Evolutionary conservation across 30 jellyfish, hydroid and myxozoan species (phyloP).

Genomic region (Catostylus mosaicus): DNA sequence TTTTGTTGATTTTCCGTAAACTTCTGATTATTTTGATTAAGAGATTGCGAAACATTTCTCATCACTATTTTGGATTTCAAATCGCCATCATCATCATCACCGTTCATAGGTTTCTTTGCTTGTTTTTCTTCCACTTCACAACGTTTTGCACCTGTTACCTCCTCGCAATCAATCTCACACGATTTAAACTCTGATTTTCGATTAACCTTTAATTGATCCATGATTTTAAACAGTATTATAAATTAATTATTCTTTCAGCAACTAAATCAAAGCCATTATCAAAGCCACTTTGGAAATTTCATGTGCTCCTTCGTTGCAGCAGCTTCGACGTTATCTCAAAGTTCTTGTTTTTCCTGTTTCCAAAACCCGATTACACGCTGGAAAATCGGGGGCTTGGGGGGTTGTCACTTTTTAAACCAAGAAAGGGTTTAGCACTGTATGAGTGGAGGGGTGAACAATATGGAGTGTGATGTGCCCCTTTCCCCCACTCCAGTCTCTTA

Average conservation of each 20-base stretch:
- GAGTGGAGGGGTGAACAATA: no score
- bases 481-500: no score
- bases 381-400: no score
- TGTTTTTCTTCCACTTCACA: not conserved
- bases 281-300: no score
- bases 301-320: not conserved
- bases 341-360: no score
- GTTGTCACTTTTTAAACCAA: no score
- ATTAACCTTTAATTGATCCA: not conserved
- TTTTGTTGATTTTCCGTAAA: constrained; percentile 23
- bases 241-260: no score
- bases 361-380: no score
- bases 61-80: not conserved
- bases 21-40: not conserved
- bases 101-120: not conserved
- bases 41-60: not conserved
- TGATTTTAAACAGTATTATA: not conserved
- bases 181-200: not conserved
- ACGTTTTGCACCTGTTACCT: not conserved
- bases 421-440: no score
- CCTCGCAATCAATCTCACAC: not conserved
- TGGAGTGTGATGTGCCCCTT: no score
- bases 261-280: no score
- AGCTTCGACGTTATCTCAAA: no score
- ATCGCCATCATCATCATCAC: not conserved